Conservation (phyloP, 2,888 invertebrate species). For the Drymonia ruficornis region DNA sequence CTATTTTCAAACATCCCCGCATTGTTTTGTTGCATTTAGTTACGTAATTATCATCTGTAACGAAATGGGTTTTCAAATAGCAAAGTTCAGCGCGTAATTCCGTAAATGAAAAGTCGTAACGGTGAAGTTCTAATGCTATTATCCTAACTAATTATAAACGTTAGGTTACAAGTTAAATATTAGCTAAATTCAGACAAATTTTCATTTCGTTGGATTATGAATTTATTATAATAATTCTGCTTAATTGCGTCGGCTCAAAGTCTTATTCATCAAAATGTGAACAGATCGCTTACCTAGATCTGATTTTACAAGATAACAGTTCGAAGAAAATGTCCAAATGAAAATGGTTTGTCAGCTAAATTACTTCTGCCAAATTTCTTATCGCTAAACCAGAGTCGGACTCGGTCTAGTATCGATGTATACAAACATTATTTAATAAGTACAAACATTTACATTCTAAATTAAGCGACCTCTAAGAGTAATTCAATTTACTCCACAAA, state of each 20-base stretch:
- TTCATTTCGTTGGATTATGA: background rate
- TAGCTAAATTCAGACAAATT: background rate
- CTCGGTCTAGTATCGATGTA: background rate
- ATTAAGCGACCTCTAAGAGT: constrained; percentile 60
- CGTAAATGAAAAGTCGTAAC: background rate
- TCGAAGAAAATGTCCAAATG: background rate
- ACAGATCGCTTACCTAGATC: background rate
- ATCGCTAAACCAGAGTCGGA: background rate
- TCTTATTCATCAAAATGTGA: background rate
- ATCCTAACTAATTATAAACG: background rate
- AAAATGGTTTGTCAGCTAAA: constrained; percentile 1
- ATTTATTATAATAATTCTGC: background rate
- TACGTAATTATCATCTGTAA: background rate
- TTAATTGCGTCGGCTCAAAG: background rate
- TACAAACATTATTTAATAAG: background rate
- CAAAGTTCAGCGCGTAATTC: background rate
- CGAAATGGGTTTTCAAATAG: background rate
- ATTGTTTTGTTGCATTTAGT: background rate
- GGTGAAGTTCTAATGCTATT: background rate
- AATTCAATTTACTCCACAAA: constrained; percentile 67
- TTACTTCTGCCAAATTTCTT: background rate
- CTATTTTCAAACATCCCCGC: background rate
- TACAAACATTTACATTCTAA: constrained; percentile 30
- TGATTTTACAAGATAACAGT: background rate
- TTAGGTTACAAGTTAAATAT: background rate